Percentiles rank a stretch among this genome's conserved stretches.
Conservation (phyloP, 2,797 vertebrate genomes). For the Sebastes elongatus region DNA sequence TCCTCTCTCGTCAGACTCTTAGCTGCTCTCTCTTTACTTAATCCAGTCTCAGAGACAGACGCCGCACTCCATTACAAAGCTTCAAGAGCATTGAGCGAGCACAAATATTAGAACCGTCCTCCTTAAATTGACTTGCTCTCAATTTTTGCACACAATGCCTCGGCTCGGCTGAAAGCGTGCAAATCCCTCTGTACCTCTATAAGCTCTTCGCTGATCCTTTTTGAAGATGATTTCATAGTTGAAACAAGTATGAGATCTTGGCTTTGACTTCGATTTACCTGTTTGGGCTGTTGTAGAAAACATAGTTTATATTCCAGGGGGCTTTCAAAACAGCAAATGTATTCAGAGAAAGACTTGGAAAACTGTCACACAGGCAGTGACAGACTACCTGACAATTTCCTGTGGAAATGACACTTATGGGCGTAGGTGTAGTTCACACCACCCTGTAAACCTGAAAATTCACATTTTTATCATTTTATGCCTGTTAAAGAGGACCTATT, state of each 20-base stretch:
- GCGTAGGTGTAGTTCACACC: too few relatives aligned
- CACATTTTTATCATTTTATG: neutral
- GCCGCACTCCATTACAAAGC: constrained; percentile 36
- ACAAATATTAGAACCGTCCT: constrained; percentile 35
- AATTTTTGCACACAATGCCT: constrained; percentile 33
- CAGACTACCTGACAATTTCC: neutral
- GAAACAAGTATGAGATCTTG: constrained; percentile 27
- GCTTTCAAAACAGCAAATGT: neutral
- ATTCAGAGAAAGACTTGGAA: neutral
- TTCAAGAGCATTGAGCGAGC: constrained; percentile 21
- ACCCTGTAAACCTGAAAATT: neutral
- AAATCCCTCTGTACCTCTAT: constrained; percentile 23
- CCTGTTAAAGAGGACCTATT: too few relatives aligned
- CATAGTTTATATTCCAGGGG: neutral
- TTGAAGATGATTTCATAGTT: constrained; percentile 34
- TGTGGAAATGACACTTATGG: neutral
- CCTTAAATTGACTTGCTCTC: constrained; percentile 23
- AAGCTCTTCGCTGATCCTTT: constrained; percentile 18
- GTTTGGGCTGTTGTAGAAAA: neutral
- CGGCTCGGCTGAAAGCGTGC: constrained; percentile 9
- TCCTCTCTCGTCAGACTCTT: constrained; percentile 15
- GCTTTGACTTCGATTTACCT: neutral
- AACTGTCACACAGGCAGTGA: neutral
- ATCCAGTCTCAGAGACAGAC: constrained; percentile 22
- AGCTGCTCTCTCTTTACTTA: constrained; percentile 13